A percentile compares a stretch with the other conserved stretches of the same genome.
Evolutionary conservation across 2,113 vertebrate species (phyloP).

Genomic region (Speoplatyrhinus poulsoni): DNA sequence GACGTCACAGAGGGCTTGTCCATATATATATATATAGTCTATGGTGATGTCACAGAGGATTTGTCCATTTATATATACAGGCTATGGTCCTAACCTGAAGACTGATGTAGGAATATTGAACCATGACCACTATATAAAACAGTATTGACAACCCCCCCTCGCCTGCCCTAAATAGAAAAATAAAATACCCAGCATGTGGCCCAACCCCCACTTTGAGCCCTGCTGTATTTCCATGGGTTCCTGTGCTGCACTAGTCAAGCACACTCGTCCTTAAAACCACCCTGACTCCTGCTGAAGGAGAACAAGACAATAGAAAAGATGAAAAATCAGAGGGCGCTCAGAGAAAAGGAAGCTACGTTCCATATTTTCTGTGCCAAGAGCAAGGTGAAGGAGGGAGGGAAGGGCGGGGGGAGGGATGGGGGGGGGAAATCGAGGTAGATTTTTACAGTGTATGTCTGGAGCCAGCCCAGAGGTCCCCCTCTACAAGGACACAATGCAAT

Average conservation of each 20-base stretch:
- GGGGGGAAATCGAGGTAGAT: constrained; percentile 22
- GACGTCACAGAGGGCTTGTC: too few species aligned
- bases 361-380: constrained; percentile 45
- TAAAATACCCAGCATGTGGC: too few species aligned
- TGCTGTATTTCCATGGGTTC: too few species aligned
- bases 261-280: constrained; percentile 51
- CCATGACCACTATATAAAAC: not conserved
- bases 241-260: constrained; percentile 47
- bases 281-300: constrained; percentile 58
- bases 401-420: too few species aligned
- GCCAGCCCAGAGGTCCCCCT: constrained; percentile 55
- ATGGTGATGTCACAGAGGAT: too few species aligned
- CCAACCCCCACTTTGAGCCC: too few species aligned
- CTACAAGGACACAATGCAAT: constrained; percentile 64
- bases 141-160: not conserved
- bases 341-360: constrained; percentile 35
- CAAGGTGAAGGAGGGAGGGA: constrained; percentile 7
- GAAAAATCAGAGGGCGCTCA: constrained; percentile 49
- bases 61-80: too few species aligned
- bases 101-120: constrained; percentile 13
- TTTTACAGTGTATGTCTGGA: constrained; percentile 54
- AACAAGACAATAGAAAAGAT: constrained; percentile 45
- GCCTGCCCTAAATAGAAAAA: too few species aligned
- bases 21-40: too few species aligned
- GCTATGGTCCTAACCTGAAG: not conserved